phyloP scores from a whole-genome alignment of 2,797 vertebrate species.

The Morelia viridis region DNA sequence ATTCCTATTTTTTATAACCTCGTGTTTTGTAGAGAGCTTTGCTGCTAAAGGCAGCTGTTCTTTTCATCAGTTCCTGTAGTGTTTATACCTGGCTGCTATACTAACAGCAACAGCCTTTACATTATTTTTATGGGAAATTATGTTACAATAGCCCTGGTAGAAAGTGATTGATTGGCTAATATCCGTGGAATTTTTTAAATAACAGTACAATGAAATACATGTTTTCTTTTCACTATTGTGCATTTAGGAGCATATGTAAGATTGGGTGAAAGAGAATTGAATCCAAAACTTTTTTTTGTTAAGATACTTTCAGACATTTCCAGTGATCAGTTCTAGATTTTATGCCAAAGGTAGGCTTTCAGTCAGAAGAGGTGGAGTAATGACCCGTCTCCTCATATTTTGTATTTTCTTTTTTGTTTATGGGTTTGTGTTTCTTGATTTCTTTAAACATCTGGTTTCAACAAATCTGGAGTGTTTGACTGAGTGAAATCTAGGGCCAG shows the following conservation, averaged over 20 bases:
- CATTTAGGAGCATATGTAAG: slow-evolving; percentile 7
- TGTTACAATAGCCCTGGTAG: not conserved
- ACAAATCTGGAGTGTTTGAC: not conserved
- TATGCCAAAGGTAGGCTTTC: not conserved
- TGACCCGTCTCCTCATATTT: not conserved
- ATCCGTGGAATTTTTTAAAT: not conserved
- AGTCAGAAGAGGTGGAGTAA: not conserved
- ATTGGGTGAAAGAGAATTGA: not conserved
- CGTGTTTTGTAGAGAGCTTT: slow-evolving; percentile 10
- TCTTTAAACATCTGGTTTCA: not conserved
- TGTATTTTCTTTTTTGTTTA: not conserved
- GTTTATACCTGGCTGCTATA: not conserved
- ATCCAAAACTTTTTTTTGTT: not conserved
- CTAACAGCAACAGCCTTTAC: not conserved
- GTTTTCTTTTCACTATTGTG: not conserved
- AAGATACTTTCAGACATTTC: not conserved
- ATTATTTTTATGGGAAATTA: slow-evolving; percentile 20
- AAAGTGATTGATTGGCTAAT: not conserved
- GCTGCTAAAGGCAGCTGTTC: not conserved
- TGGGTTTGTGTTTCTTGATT: not conserved
- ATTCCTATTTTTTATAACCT: slow-evolving; percentile 30
- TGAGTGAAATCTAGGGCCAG: not conserved
- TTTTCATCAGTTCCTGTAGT: not conserved
- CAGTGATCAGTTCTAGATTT: not conserved
- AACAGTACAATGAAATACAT: not conserved